phyloP scores from a whole-genome alignment of 2,797 vertebrate genomes.

The Intellagama lesueurii region DNA sequence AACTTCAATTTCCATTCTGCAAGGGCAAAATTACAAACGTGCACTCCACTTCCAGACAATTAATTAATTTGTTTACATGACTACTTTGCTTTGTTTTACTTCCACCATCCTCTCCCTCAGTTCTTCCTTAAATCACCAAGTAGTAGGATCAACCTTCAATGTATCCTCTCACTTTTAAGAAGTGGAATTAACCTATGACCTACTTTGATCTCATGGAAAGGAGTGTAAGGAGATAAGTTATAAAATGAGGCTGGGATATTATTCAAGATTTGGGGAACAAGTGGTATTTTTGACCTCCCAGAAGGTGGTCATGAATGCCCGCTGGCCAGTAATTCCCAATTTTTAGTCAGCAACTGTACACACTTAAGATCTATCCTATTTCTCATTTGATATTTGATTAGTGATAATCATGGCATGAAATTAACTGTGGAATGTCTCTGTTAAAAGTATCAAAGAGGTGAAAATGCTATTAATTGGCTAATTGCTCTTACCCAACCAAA shows the following conservation, averaged over 20 bases:
- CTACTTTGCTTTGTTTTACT: constrained; percentile 77
- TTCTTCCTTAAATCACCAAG: constrained; percentile 65
- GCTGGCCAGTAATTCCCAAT: neutral
- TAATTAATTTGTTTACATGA: constrained; percentile 84
- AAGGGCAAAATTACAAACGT: constrained; percentile 78
- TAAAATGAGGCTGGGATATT: constrained; percentile 19
- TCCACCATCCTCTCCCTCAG: constrained; percentile 54
- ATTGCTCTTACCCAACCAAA: neutral
- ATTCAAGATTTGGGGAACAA: neutral
- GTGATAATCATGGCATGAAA: neutral
- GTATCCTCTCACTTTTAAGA: constrained; percentile 53
- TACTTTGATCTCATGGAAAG: constrained; percentile 18
- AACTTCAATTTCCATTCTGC: constrained; percentile 77
- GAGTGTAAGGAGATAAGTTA: constrained; percentile 17
- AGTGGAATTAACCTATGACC: constrained; percentile 33
- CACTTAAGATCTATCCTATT: neutral
- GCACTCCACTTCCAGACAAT: constrained; percentile 80
- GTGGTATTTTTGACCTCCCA: neutral
- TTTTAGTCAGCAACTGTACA: neutral
- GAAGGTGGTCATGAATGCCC: neutral
- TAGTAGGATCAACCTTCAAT: constrained; percentile 64
- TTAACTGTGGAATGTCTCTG: neutral
- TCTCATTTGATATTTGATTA: neutral
- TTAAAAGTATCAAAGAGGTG: neutral
- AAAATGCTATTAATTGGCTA: neutral